Percentiles rank a stretch among this genome's conserved stretches.
phyloP scores from a whole-genome alignment of 2,888 invertebrate genomes.

The Orthosia gracilis region DNA sequence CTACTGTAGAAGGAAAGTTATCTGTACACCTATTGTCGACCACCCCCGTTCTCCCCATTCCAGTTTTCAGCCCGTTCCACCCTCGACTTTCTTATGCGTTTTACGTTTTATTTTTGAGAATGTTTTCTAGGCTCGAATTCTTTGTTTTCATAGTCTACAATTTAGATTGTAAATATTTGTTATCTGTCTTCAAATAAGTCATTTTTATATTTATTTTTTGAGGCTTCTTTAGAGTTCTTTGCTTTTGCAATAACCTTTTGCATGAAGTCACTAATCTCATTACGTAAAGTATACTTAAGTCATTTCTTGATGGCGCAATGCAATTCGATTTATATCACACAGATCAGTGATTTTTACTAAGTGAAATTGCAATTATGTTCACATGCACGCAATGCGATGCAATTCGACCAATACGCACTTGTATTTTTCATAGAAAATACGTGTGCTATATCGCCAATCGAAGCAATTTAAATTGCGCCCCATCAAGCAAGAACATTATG shows the following conservation, averaged over 20 bases:
- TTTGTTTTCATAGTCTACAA: slow-evolving; percentile 60
- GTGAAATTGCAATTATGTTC: no score
- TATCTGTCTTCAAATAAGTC: slow-evolving; percentile 17
- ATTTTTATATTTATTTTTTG: slow-evolving; percentile 24
- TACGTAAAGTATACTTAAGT: no score
- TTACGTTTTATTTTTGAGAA: slow-evolving; percentile 87
- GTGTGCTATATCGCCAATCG: no score
- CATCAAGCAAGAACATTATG: no score
- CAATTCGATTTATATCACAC: no score
- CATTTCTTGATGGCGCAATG: no score
- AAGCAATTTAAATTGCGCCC: no score
- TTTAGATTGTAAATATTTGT: slow-evolving; percentile 42
- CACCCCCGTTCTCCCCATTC: slow-evolving; percentile 77
- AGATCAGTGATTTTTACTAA: no score
- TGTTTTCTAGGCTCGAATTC: slow-evolving; percentile 70
- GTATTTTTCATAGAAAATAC: no score
- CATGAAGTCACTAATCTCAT: no score
- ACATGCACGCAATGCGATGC: no score
- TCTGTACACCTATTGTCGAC: slow-evolving; percentile 91
- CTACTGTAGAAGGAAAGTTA: slow-evolving; percentile 91
- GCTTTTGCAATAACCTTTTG: not conserved
- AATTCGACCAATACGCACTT: no score
- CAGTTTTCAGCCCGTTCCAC: slow-evolving; percentile 75
- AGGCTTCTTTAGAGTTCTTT: not conserved
- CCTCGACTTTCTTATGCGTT: slow-evolving; percentile 89